phyloP scores from a whole-genome alignment of 2,113 vertebrate species.

The Nothocercus julius region DNA sequence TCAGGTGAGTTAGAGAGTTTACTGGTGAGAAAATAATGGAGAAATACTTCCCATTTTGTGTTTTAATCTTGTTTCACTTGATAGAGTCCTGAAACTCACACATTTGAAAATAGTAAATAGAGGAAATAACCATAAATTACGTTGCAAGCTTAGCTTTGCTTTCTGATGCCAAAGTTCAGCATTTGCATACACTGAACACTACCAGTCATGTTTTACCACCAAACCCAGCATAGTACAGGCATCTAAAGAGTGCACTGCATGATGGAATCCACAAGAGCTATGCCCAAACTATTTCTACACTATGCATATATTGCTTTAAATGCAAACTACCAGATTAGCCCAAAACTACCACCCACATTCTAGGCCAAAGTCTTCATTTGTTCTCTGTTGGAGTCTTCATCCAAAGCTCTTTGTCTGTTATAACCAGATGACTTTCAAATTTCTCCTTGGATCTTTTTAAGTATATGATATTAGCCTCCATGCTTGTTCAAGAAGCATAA shows the following conservation, averaged over 20 bases:
- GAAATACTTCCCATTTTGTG: not conserved
- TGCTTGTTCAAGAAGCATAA: slow-evolving; percentile 36
- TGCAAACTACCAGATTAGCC: not conserved
- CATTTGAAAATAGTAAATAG: not conserved
- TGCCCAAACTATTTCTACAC: not conserved
- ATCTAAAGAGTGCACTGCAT: not conserved
- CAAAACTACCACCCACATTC: slow-evolving; percentile 10
- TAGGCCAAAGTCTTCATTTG: slow-evolving; percentile 30
- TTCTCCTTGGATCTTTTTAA: slow-evolving; percentile 25
- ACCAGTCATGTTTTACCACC: not conserved
- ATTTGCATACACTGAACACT: not conserved
- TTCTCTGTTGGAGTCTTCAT: slow-evolving; percentile 66
- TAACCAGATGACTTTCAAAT: slow-evolving; percentile 53
- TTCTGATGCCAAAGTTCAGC: not conserved
- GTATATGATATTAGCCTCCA: slow-evolving; percentile 3
- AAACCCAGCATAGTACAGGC: not conserved
- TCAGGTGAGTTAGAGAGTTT: not conserved
- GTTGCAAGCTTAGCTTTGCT: not conserved
- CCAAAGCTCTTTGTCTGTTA: slow-evolving; percentile 24
- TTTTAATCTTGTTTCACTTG: not conserved
- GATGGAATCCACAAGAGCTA: not conserved
- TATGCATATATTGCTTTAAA: not conserved
- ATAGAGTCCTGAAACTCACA: not conserved
- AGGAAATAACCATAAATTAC: not conserved
- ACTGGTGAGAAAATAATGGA: not conserved